Base-by-base conservation (phyloP, 2,113 vertebrate species). In the Tricholaema leucomelas region DNA sequence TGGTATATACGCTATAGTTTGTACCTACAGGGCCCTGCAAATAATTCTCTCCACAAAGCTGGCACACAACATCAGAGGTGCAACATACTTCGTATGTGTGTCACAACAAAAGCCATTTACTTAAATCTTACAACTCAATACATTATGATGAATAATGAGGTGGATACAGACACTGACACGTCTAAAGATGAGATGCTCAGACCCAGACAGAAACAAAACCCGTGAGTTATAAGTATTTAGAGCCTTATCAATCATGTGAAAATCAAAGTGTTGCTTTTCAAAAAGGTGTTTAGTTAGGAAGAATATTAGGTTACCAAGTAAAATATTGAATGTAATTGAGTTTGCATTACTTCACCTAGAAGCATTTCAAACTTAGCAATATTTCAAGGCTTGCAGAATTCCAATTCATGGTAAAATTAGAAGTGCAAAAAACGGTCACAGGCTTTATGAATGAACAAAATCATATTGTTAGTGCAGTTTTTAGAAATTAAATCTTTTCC, bases 381-480 rank as follows among this genome's bases (percentile, higher is more conserved):
- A 88, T 72, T 91, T 81, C 35, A 91, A 69, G 61, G 77, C 59
- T 93, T 87, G 83, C 48, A 85, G 46, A 75, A 71, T 56, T 82
- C 44, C 63, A 58, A 75, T 72, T 88, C 84, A 92, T 87, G 55
- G 87, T 56, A 75, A 91, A 92, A 92, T 91, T 81, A 69, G 38
- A 93, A 81, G 40, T 3, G 1, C 35, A 91, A 71, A 94, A 91
- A 87, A 91, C 15, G 31, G 46, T 83, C 73, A 77, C 67, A 81
- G 59, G 77, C 36, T 71, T 78, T 87, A 31, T 70, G 44, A 85
- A 67, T 80, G 48, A 65, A 78, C 24, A 35, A 81, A 85, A 77
- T 54, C 40, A 76, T 35, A 75, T 27, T 56, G 31, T 74, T 71
- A 94, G 44, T 80, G 58, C 54, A 92, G 85, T 64, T 91, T 93